Evolutionary conservation across 2,888 invertebrate genomes (phyloP).

Genomic region (Priocnemis perturbator): DNA sequence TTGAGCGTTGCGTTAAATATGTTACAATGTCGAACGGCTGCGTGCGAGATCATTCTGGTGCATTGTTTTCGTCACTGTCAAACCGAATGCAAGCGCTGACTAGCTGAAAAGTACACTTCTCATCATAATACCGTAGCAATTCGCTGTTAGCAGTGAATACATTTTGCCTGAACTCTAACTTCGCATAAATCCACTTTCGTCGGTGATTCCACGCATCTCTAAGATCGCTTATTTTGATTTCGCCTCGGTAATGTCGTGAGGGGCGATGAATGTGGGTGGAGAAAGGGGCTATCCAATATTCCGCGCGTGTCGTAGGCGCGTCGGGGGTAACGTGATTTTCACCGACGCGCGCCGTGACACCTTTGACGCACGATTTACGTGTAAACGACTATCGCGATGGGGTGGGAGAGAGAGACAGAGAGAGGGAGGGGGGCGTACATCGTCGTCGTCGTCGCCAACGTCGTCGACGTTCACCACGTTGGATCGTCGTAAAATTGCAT

Average conservation of each 20-base stretch:
- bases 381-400: conserved; percentile 43
- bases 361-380: conserved; percentile 43
- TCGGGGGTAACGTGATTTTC: conserved; percentile 18
- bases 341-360: conserved; percentile 22
- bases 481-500: conserved; percentile 69
- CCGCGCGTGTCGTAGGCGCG: conserved; percentile 16
- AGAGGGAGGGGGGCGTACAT: conserved; percentile 1
- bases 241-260: neutral
- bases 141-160: too few species aligned
- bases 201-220: too few species aligned
- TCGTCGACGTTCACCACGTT: conserved; percentile 61
- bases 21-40: too few species aligned
- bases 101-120: too few species aligned
- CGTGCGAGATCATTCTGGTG: too few species aligned
- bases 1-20: too few species aligned
- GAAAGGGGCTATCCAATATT: conserved; percentile 1
- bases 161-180: too few species aligned
- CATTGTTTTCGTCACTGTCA: too few species aligned
- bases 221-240: too few species aligned
- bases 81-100: too few species aligned
- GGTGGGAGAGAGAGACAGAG: conserved; percentile 23
- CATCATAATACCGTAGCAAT: too few species aligned
- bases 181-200: too few species aligned
- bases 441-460: conserved; percentile 28
- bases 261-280: conserved; percentile 3